Percentiles rank a stretch among this genome's conserved stretches.
Evolutionary conservation across 2,888 invertebrate genomes (phyloP).

Genomic region (Agrotis segetum): DNA sequence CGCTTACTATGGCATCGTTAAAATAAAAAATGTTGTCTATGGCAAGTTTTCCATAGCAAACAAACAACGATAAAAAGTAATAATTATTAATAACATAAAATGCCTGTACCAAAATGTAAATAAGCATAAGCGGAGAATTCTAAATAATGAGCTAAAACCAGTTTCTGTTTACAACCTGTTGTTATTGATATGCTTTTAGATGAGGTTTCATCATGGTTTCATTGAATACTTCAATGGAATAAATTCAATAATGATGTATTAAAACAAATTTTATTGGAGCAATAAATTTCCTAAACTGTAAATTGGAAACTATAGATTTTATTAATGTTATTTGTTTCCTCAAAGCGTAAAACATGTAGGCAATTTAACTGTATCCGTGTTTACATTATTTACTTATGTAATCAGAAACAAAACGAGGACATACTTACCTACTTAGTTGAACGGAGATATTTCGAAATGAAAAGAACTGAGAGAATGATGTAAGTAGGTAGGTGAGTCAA

Average conservation of each 20-base stretch:
- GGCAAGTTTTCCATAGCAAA: constrained; percentile 11
- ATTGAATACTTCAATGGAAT: background rate
- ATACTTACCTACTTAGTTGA: constrained; percentile 52
- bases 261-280: background rate
- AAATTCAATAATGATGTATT: constrained; percentile 6
- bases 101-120: constrained; percentile 18
- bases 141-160: constrained; percentile 17
- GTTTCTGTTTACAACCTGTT: constrained; percentile 27
- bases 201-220: too few relatives aligned
- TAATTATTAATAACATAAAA: background rate
- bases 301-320: background rate
- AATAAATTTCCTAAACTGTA: background rate
- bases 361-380: constrained; percentile 19
- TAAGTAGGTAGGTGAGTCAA: constrained; percentile 5
- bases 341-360: constrained; percentile 30
- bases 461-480: constrained; percentile 31
- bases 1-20: constrained; percentile 32
- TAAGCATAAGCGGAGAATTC: constrained; percentile 17
- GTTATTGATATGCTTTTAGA: constrained; percentile 1
- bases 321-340: constrained; percentile 43
- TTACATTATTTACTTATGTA: constrained; percentile 53
- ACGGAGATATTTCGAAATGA: constrained; percentile 38
- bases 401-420: constrained; percentile 58
- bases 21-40: constrained; percentile 5
- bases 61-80: background rate